A percentile compares a stretch with the other conserved stretches of the same genome.
phyloP scores from a whole-genome alignment of 1,140 invertebrate genomes.

The Trachelipus rathkii region DNA sequence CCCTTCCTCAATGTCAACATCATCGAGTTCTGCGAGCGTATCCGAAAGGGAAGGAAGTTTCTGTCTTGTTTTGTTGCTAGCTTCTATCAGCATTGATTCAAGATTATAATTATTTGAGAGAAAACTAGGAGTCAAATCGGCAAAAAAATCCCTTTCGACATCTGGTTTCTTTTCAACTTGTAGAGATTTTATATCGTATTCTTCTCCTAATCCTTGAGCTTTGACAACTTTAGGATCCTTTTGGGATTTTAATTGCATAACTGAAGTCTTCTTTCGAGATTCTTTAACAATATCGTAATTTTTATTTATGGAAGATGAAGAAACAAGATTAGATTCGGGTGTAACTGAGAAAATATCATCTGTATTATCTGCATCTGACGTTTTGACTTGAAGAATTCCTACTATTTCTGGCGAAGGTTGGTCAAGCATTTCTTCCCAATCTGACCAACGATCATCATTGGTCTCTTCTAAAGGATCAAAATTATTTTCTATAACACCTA shows the following conservation, averaged over 20 bases:
- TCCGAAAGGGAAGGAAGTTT: neutral
- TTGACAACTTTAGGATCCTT: neutral
- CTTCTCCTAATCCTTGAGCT: neutral
- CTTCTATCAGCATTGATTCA: neutral
- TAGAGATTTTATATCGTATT: neutral
- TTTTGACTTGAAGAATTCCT: neutral
- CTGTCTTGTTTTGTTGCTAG: neutral
- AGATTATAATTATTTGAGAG: neutral
- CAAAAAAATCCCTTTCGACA: neutral
- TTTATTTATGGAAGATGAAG: neutral
- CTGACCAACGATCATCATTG: neutral
- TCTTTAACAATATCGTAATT: neutral
- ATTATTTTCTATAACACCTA: neutral
- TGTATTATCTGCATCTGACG: neutral
- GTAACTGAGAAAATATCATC: neutral
- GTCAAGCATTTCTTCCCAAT: constrained; percentile 9
- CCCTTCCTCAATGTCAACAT: neutral
- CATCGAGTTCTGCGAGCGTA: neutral
- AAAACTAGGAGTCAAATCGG: neutral
- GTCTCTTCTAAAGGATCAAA: neutral
- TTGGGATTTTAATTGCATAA: neutral
- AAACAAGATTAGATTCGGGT: neutral
- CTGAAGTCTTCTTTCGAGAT: neutral
- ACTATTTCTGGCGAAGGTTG: neutral
- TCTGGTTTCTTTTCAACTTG: constrained; percentile 1